Base-by-base conservation (phyloP, 1,140 invertebrate species). In the Hesperophylax magnus region DNA sequence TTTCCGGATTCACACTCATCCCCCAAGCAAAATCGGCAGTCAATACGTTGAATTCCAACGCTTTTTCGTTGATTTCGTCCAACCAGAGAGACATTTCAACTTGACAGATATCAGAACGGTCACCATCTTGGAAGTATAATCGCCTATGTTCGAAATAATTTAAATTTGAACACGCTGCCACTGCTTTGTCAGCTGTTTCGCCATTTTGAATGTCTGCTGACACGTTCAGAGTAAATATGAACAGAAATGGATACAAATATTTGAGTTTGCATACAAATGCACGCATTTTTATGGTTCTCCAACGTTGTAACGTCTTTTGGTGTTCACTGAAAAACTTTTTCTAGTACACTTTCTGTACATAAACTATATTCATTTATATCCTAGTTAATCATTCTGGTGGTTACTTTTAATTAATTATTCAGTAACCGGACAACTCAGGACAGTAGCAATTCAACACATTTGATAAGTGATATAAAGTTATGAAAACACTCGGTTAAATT, bases 1-100 rank as follows among this genome's bases (percentile, higher is more conserved):
- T 60, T n/a, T 53, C 72, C 3, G 72, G 56, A 22, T 81, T 63
- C 9, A 82, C 56, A 71, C 81, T 79, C 20, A 78, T 53, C 7
- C 52, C 79, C 83, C 83, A 84, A 1, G 83, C 74, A 20, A 78
- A 80, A 47, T 84, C 81, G 11, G 83, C 77, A 20, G 74, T 61
- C 20, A 82, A 17, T 6, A 84, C 34, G n/a, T 84, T 82, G 27
- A 80, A 79, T 61, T 80, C 39, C 56, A 80, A 18, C 39, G 60
- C 60, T 18, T 82, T 56, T 0, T 77, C 31, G 75, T 84, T 84
- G 63, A 84, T 77, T 22, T 69, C 75, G 14, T 76, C 60, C 54
- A 83, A 63, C 82, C 82, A 83, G 14, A 14, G 15, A 2, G 52
- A 58, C 20, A 82, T 61, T 54, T 77, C 74, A 4, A 9, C 14